Percentiles rank a stretch among this genome's conserved stretches.
Evolutionary conservation across 2,888 invertebrate genomes (phyloP).

Genomic region (Sinodicranocentrus sp.): DNA sequence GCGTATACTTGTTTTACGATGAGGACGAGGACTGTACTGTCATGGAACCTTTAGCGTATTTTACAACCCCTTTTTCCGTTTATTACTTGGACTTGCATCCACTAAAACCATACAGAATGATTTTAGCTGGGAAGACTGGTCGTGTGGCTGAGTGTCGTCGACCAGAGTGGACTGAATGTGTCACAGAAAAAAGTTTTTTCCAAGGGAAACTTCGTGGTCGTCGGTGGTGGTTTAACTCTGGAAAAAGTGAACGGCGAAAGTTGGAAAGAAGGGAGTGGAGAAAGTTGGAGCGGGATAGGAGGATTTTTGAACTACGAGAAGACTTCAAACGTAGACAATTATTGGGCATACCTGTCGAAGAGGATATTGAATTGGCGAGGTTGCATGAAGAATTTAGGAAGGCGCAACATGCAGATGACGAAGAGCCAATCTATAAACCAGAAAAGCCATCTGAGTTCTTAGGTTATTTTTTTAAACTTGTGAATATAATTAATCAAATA

Average conservation of each 20-base stretch:
- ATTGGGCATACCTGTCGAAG: slow-evolving; percentile 63
- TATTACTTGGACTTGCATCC: slow-evolving; percentile 72
- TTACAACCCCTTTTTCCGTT: slow-evolving; percentile 71
- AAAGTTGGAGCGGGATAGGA: slow-evolving; percentile 80
- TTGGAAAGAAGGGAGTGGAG: slow-evolving; percentile 82
- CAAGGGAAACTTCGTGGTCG: slow-evolving; percentile 73
- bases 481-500: not conserved
- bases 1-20: slow-evolving; percentile 61
- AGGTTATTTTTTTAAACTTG: slow-evolving; percentile 73
- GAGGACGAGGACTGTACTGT: slow-evolving; percentile 55
- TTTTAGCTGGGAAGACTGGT: slow-evolving; percentile 64
- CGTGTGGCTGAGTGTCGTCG: slow-evolving; percentile 73
- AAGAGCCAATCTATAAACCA: slow-evolving; percentile 81
- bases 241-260: slow-evolving; percentile 82
- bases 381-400: slow-evolving; percentile 67
- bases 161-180: slow-evolving; percentile 70
- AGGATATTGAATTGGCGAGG: slow-evolving; percentile 71
- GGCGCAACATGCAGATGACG: slow-evolving; percentile 79
- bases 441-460: slow-evolving; percentile 82
- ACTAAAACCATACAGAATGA: slow-evolving; percentile 67
- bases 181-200: slow-evolving; percentile 57
- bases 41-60: slow-evolving; percentile 68
- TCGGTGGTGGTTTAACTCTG: slow-evolving; percentile 78
- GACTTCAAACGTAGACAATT: slow-evolving; percentile 77
- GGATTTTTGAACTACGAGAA: slow-evolving; percentile 81